phyloP scores from a whole-genome alignment of 2,797 vertebrate species.

The Ctenopoma multispine region DNA sequence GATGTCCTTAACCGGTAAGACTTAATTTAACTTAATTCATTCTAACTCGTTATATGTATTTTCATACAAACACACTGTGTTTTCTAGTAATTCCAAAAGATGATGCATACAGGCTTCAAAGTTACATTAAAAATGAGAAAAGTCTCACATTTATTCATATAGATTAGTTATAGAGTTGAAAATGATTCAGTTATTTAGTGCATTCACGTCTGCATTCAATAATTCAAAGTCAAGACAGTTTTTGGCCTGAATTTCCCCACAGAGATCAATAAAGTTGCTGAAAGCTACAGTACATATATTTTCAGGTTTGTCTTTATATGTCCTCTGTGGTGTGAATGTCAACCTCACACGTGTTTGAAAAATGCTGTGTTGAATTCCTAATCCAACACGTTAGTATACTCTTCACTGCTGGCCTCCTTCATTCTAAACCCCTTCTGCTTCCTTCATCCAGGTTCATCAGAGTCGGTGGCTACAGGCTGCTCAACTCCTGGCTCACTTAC shows the following conservation, averaged over 20 bases:
- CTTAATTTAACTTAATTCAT: not conserved
- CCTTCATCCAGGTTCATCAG: constrained; percentile 87
- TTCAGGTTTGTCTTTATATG: no score
- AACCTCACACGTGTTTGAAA: no score
- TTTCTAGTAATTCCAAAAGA: not conserved
- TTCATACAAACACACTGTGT: not conserved
- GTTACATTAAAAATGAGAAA: not conserved
- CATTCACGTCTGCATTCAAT: not conserved
- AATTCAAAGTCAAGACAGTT: no score
- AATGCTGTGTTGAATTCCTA: no score
- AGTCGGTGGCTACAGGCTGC: constrained; percentile 93
- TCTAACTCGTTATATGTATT: no score
- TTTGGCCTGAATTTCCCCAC: no score
- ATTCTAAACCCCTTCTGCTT: not conserved
- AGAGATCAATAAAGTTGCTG: no score
- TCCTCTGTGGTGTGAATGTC: no score
- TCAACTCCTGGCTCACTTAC: constrained; percentile 94
- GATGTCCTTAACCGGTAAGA: constrained; percentile 91
- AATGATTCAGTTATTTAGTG: no score
- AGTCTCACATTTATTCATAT: not conserved
- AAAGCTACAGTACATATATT: no score
- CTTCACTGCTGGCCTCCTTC: not conserved
- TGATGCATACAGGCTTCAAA: no score
- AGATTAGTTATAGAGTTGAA: not conserved
- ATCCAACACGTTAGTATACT: no score